Conservation (phyloP, 1,140 invertebrate species). For the Hydropsyche tenuis region DNA sequence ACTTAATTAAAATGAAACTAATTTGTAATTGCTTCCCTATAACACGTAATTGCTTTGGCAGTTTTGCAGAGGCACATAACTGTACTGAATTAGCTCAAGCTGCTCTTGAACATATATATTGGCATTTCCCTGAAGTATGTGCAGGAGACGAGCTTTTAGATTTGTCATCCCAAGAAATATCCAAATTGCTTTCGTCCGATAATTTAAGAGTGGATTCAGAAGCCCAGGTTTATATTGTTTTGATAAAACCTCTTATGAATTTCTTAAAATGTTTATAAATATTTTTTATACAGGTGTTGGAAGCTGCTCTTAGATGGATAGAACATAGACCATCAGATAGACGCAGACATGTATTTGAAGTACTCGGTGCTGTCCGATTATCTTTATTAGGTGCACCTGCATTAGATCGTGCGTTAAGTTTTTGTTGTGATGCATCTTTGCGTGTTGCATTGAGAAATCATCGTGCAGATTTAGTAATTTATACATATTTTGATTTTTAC, state of each 20-base stretch:
- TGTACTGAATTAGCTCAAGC: constrained; percentile 80
- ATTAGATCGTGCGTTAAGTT: constrained; percentile 80
- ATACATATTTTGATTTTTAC: not conserved
- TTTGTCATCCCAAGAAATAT: constrained; percentile 80
- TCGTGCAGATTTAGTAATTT: constrained; percentile 77
- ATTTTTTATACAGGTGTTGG: constrained; percentile 75
- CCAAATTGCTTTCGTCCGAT: constrained; percentile 85
- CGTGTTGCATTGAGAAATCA: constrained; percentile 82
- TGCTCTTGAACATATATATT: constrained; percentile 84
- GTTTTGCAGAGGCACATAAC: constrained; percentile 93
- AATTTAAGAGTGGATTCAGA: constrained; percentile 90
- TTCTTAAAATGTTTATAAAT: constrained; percentile 20
- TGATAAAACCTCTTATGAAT: not conserved
- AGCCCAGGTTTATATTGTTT: constrained; percentile 71
- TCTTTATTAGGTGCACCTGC: constrained; percentile 83
- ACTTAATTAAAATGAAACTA: not conserved
- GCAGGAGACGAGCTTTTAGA: constrained; percentile 90
- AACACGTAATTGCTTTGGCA: constrained; percentile 54
- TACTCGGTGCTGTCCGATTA: constrained; percentile 83
- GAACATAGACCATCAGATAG: constrained; percentile 81
- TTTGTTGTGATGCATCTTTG: constrained; percentile 82
- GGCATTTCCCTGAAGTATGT: constrained; percentile 84
- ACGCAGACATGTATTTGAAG: constrained; percentile 85
- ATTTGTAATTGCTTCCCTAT: not conserved
- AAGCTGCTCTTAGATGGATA: constrained; percentile 91